phyloP scores from a whole-genome alignment of 2,113 vertebrate genomes.

The Conger conger region DNA sequence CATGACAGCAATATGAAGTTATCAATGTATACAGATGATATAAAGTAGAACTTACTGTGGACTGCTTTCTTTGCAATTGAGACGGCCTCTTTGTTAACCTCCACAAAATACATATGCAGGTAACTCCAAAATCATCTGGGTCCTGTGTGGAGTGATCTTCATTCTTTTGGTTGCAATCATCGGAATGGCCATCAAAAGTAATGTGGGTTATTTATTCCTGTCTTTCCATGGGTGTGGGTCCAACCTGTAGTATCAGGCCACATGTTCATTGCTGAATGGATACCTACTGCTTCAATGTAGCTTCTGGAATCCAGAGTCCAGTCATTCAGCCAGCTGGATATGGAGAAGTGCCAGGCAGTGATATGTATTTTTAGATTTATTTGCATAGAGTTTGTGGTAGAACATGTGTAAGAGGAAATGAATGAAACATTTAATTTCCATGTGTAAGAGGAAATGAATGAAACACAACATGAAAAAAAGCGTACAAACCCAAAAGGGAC shows the following conservation, averaged over 20 bases:
- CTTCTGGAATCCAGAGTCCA: background rate
- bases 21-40: background rate
- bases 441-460: background rate
- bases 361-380: background rate
- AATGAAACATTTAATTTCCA: no score
- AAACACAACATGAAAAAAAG: background rate
- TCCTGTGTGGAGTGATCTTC: slow-evolving; percentile 2
- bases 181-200: slow-evolving; percentile 23
- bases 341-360: background rate
- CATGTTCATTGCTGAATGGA: background rate
- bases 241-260: background rate
- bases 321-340: background rate
- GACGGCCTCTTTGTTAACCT: no score
- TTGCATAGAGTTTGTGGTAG: background rate
- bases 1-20: background rate
- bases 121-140: slow-evolving; percentile 14
- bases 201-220: background rate
- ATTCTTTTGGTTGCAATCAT: slow-evolving; percentile 3
- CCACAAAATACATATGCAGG: background rate
- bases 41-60: background rate
- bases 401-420: background rate
- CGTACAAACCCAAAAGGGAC: no score
- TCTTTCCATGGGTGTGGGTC: background rate
- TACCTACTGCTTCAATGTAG: background rate
- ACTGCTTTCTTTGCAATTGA: background rate